phyloP scores from a whole-genome alignment of 2,888 invertebrate species.

The Noctua fimbriata region DNA sequence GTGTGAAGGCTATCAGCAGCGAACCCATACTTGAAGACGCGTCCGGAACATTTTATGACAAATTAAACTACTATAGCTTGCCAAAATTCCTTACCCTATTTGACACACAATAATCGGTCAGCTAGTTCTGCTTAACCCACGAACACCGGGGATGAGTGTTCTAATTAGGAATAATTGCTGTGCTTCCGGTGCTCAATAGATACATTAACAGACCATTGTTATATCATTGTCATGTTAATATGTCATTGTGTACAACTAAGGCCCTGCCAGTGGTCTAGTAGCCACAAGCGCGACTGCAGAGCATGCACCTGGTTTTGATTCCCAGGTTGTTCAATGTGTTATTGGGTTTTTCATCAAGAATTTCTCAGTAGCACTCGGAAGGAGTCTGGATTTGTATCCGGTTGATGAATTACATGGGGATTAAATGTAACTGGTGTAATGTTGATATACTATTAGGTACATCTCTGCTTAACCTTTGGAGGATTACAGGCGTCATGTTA shows the following conservation, averaged over 20 bases:
- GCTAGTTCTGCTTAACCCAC: background rate
- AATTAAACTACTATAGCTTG: slow-evolving; percentile 5
- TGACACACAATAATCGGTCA: background rate
- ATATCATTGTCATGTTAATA: slow-evolving; percentile 36
- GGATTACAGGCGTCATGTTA: no score
- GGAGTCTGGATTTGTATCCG: background rate
- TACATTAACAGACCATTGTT: slow-evolving; percentile 23
- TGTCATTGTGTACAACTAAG: slow-evolving; percentile 23
- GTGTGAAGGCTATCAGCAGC: no score
- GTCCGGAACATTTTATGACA: slow-evolving; percentile 7
- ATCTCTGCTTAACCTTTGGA: no score
- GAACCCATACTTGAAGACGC: background rate
- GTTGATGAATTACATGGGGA: background rate
- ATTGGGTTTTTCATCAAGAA: background rate
- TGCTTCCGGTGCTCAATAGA: background rate
- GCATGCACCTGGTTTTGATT: background rate
- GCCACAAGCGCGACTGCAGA: background rate
- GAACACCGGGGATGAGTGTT: background rate
- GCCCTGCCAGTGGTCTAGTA: background rate
- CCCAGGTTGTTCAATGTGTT: background rate
- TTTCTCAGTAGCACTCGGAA: background rate
- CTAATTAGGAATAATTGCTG: slow-evolving; percentile 7
- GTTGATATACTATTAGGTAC: no score
- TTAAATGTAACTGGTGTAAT: background rate
- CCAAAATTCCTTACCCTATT: slow-evolving; percentile 6